Base-by-base conservation (phyloP, 2,797 vertebrate genomes). In the Sebastes glaucus region DNA sequence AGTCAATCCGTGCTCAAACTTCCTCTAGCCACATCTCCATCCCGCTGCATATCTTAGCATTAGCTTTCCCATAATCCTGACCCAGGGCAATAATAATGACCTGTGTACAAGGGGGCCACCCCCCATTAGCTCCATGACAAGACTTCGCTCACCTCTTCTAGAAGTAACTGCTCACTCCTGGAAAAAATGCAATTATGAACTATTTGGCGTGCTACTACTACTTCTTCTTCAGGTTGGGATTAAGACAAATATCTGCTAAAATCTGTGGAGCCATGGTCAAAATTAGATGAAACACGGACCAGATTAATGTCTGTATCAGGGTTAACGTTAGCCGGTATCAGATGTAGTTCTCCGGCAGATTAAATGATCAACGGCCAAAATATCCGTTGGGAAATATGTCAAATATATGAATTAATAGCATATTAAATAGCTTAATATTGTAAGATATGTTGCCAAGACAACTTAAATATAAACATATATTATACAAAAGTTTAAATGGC, bases 21-120 rank as follows among this genome's bases (percentile, higher is more conserved):
- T 80, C 74, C 85, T 84, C 71, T 91, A 86, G 87, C 79, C 91
- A 90, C 91, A 92, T 92, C 88, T 95, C 92, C 95, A 95, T 93
- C 95, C 82, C 57, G 82, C 87, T 78, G 89, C 91, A 92, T 95
- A 96, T 95, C 86, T 95, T 91, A 93, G 88, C 85, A 89, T 93
- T 89, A 92, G 92, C 85, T 91, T 87, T 90, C 89, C 87, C 80
- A 87, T 86, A 93, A 96, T 94, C 95, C 93, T 95, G 90, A 96
- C 96, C 95, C 93, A 92, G 93, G 94, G 95, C 22, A 9, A 88
- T 94, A 93, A 93, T 92, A 85, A 91, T 91, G 92, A 94, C 93
- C 93, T 89, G 8, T 87, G 87, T 82, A 75, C 70, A 77, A 81
- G 55, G 70, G 70, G 18, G n/a, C 69, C 30, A 60, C 1, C 23